Evolutionary conservation across 2,888 invertebrate species (phyloP).

Genomic region (Tanytarsus gracilentus): DNA sequence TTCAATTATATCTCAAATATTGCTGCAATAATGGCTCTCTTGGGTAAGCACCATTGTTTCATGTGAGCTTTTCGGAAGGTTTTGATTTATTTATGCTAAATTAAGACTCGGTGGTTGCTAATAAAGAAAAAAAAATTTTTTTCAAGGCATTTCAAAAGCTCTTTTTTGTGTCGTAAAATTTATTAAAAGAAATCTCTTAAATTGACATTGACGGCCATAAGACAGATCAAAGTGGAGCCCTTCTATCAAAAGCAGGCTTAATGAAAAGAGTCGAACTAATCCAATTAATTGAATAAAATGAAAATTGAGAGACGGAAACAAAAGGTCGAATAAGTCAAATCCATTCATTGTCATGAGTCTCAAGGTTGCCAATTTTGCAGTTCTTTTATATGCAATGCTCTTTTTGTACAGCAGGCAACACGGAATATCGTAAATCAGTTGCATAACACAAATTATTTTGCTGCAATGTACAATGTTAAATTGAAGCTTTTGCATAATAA

Average conservation of each 20-base stretch:
- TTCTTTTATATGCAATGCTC: constrained; percentile 19
- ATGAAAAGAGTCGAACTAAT: background rate
- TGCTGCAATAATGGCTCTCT: constrained; percentile 4
- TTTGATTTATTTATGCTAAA: background rate
- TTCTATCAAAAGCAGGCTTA: too few species aligned
- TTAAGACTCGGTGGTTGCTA: too few species aligned
- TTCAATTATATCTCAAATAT: constrained; percentile 14
- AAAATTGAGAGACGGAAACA: background rate
- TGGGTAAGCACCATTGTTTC: background rate
- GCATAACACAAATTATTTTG: constrained; percentile 13
- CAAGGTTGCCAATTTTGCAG: constrained; percentile 16
- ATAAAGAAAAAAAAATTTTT: too few species aligned
- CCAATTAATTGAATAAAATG: constrained; percentile 19
- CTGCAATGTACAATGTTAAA: background rate
- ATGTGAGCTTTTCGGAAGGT: background rate
- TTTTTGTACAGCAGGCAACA: background rate
- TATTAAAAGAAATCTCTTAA: too few species aligned
- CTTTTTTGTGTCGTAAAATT: background rate
- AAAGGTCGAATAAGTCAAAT: constrained; percentile 26
- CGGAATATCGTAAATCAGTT: constrained; percentile 23
- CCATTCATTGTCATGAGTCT: constrained; percentile 27
- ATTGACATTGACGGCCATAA: too few species aligned
- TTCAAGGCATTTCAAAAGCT: constrained; percentile 3
- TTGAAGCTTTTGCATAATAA: constrained; percentile 1
- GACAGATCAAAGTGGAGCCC: too few species aligned